Conservation (phyloP, 2,797 vertebrate genomes). For the Bradypodion ventrale region DNA sequence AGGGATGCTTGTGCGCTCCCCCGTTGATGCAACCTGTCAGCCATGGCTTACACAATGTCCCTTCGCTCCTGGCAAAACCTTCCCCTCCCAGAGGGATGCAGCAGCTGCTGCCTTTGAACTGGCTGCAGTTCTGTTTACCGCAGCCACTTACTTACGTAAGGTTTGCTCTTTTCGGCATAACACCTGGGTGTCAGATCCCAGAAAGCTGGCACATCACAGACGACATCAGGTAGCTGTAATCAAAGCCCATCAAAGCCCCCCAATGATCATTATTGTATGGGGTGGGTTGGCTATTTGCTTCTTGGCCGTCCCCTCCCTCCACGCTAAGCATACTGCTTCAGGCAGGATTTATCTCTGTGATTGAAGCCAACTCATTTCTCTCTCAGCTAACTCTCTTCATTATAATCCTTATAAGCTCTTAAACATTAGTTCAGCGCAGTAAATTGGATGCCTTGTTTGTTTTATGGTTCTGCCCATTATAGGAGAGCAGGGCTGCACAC, state of each 20-base stretch:
- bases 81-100: neutral
- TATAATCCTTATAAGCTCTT: neutral
- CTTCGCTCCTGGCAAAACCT: neutral
- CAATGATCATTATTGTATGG: neutral
- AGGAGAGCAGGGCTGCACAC: neutral
- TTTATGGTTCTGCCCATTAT: too few relatives aligned
- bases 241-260: neutral
- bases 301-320: neutral
- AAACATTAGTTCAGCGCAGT: neutral
- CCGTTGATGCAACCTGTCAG: neutral
- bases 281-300: neutral
- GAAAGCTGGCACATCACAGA: neutral
- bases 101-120: slow-evolving; percentile 13
- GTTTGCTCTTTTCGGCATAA: neutral
- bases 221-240: neutral
- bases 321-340: neutral
- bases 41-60: neutral
- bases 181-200: neutral
- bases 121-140: neutral
- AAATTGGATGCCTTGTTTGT: neutral
- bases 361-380: neutral
- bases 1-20: too few relatives aligned
- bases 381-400: neutral
- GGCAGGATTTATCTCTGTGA: neutral
- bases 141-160: neutral